These are phyloP conservation scores for Rambutsinella grinnellia DNA, from an alignment of 2,888 invertebrate genomes.

Conservation along the genomic window DNA sequence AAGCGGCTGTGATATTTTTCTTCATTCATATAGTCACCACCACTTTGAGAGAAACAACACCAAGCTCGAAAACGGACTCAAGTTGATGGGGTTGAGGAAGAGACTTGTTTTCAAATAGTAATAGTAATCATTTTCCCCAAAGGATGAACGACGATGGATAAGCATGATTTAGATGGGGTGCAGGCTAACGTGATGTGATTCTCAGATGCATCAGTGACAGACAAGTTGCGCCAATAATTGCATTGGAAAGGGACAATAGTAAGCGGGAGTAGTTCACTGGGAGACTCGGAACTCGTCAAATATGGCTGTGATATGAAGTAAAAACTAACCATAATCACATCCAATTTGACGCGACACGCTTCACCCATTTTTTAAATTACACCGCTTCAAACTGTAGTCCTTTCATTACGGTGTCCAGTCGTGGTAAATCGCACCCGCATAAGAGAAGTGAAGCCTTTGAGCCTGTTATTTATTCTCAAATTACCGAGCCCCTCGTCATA, in stretches of 20 bases:
- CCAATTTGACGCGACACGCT: constrained; percentile 82
- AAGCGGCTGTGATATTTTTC: constrained; percentile 99
- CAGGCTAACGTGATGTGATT: background rate
- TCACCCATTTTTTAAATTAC: constrained; percentile 60
- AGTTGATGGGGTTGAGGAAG: too few relatives aligned
- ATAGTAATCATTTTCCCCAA: too few relatives aligned
- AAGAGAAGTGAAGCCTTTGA: too few relatives aligned
- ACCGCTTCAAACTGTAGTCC: background rate
- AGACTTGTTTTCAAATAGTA: too few relatives aligned
- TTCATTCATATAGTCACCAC: constrained; percentile 81
- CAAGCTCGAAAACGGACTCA: constrained; percentile 37
- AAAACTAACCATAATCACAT: constrained; percentile 78
- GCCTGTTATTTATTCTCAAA: background rate
- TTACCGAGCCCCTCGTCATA: background rate
- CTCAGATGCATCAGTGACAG: constrained; percentile 11
- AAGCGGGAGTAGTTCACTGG: constrained; percentile 31
- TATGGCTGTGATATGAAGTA: constrained; percentile 91
- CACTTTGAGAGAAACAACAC: constrained; percentile 84
- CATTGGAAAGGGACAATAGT: constrained; percentile 19
- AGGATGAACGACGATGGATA: too few relatives aligned
- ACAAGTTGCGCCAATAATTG: constrained; percentile 25
- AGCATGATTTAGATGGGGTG: background rate
- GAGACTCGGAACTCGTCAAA: constrained; percentile 88
- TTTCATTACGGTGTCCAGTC: too few relatives aligned
- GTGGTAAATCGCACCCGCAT: too few relatives aligned